Conservation (phyloP, 2,113 vertebrate species). For the Podarcis raffonei region DNA sequence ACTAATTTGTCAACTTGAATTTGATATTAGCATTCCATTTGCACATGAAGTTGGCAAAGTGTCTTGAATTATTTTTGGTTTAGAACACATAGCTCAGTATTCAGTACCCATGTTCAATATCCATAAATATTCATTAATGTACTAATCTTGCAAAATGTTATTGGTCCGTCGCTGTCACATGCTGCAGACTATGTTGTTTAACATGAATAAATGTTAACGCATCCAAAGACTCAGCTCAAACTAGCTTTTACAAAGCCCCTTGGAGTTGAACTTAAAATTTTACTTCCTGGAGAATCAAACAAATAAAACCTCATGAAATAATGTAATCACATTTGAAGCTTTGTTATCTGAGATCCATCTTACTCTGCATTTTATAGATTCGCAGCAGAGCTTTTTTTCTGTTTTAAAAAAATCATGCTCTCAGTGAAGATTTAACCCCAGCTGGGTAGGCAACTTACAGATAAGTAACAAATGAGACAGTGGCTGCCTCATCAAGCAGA, state of each 20-base stretch:
- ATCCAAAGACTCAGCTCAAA: background rate
- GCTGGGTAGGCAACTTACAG: background rate
- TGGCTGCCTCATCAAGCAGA: conserved; percentile 21
- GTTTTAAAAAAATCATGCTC: background rate
- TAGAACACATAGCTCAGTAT: background rate
- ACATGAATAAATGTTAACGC: background rate
- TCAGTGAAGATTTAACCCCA: background rate
- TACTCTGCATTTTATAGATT: background rate
- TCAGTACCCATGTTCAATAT: background rate
- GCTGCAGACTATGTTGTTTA: background rate
- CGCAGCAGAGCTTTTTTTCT: background rate
- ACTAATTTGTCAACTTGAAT: background rate
- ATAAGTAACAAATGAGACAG: conserved; percentile 14
- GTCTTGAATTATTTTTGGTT: background rate
- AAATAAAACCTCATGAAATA: background rate
- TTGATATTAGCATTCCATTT: background rate
- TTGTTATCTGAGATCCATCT: background rate
- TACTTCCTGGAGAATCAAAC: conserved; percentile 6
- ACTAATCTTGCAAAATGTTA: background rate
- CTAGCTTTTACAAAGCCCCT: background rate
- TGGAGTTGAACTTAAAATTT: background rate
- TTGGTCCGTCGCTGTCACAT: background rate
- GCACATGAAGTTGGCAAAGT: background rate
- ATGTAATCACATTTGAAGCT: conserved; percentile 5
- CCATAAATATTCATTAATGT: background rate